Evolutionary conservation across 2,113 vertebrate species (phyloP).

Genomic region (Platysteira castanea): DNA sequence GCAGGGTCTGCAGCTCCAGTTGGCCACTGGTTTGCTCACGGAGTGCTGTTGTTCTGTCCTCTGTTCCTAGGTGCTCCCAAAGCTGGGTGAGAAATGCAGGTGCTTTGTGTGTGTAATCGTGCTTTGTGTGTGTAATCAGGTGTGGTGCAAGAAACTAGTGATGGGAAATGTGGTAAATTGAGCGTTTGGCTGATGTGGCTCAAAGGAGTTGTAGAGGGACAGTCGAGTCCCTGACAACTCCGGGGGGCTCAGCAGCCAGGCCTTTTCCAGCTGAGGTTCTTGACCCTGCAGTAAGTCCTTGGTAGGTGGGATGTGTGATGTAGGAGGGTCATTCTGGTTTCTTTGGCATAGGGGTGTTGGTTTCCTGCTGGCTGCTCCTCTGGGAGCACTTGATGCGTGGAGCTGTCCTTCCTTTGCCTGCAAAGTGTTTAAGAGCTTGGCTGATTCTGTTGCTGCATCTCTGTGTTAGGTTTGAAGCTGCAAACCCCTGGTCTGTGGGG

Average conservation of each 20-base stretch:
- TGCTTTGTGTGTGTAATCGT: background rate
- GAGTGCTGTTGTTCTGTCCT: background rate
- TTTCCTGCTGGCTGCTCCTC: background rate
- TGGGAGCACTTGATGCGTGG: background rate
- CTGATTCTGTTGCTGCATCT: background rate
- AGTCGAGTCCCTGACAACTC: rapidly evolving
- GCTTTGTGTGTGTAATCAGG: rapidly evolving
- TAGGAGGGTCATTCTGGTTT: background rate
- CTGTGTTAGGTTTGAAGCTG: background rate
- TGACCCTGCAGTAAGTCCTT: rapidly evolving
- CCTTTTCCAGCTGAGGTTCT: background rate
- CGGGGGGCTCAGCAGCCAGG: background rate
- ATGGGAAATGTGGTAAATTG: background rate
- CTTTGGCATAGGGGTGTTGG: background rate
- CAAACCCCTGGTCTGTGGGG: background rate
- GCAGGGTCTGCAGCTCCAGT: background rate
- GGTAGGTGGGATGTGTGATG: background rate
- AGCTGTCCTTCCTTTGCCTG: background rate
- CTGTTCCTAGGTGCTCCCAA: background rate
- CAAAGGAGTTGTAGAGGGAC: background rate
- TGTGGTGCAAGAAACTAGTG: background rate
- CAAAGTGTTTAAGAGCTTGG: background rate
- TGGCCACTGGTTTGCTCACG: rapidly evolving
- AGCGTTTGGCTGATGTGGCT: background rate
- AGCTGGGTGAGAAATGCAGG: background rate